Evolutionary conservation across 1,140 invertebrate species (phyloP).

Genomic region (Melipona quadrifasciata): DNA sequence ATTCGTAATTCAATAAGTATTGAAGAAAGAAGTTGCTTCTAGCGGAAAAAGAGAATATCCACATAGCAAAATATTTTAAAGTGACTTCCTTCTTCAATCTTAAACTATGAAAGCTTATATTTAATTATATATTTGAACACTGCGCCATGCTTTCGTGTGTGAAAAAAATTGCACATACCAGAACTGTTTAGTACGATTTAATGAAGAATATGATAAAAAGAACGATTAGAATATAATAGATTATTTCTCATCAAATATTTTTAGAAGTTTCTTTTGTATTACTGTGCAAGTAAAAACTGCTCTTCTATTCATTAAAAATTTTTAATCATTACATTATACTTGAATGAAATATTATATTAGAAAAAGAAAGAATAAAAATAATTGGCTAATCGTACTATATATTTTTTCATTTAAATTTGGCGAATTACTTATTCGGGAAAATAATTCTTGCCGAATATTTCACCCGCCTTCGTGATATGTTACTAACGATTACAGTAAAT

Average conservation of each 20-base stretch:
- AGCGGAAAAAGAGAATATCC: not conserved
- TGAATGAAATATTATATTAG: not conserved
- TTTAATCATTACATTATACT: not conserved
- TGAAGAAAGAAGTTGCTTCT: constrained; percentile 22
- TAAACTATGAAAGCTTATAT: constrained; percentile 21
- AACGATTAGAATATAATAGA: constrained; percentile 23
- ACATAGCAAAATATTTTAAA: not conserved
- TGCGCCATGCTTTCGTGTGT: constrained; percentile 22
- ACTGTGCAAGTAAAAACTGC: not conserved
- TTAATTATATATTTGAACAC: constrained; percentile 38
- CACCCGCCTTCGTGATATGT: constrained; percentile 34
- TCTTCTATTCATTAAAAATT: not conserved
- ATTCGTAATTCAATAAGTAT: constrained; percentile 32
- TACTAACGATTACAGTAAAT: constrained; percentile 43
- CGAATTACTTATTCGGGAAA: constrained; percentile 2
- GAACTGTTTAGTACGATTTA: constrained; percentile 1
- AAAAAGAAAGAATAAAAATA: not conserved
- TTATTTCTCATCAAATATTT: not conserved
- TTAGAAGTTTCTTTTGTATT: not conserved
- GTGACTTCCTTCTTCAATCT: constrained; percentile 22
- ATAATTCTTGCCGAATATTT: constrained; percentile 11
- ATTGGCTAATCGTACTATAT: constrained; percentile 14
- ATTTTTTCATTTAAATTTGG: not conserved
- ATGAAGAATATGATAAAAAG: constrained; percentile 12
- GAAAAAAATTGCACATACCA: constrained; percentile 27